phyloP scores from a whole-genome alignment of 2,113 vertebrate species.

The Spheniscus mendiculus region DNA sequence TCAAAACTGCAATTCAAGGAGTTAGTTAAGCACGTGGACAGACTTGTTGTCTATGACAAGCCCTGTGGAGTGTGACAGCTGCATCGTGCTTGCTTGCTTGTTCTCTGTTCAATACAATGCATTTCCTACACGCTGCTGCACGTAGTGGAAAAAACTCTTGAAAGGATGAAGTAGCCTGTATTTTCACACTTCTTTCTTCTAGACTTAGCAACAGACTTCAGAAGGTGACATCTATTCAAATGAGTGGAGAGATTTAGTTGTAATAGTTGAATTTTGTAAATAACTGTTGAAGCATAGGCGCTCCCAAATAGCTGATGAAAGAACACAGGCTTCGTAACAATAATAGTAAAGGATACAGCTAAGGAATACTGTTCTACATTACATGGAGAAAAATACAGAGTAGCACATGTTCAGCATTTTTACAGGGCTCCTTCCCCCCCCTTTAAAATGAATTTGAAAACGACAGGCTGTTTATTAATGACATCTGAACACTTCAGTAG shows the following conservation, averaged over 20 bases:
- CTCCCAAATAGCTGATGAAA: not conserved
- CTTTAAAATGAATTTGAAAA: not conserved
- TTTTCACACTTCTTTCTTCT: not conserved
- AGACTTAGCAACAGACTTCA: not conserved
- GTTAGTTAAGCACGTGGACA: not conserved
- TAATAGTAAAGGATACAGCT: not conserved
- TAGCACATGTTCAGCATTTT: not conserved
- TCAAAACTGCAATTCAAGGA: not conserved
- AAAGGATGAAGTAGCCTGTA: not conserved
- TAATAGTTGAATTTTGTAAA: not conserved
- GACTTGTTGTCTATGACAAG: not conserved
- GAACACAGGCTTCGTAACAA: not conserved
- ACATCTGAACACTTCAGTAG: not conserved
- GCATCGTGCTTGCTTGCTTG: not conserved
- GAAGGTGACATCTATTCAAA: not conserved
- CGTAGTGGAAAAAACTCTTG: not conserved
- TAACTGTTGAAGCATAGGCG: not conserved
- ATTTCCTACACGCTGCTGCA: not conserved
- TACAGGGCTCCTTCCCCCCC: not conserved
- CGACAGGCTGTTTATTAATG: not conserved
- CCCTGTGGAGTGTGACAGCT: not conserved
- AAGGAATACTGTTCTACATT: not conserved
- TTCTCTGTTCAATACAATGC: not conserved
- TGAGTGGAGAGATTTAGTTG: not conserved
- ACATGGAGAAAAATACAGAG: not conserved